These are phyloP conservation scores for Venusia cambrica DNA, from an alignment of 2,888 invertebrate species.

Conservation along the genomic window DNA sequence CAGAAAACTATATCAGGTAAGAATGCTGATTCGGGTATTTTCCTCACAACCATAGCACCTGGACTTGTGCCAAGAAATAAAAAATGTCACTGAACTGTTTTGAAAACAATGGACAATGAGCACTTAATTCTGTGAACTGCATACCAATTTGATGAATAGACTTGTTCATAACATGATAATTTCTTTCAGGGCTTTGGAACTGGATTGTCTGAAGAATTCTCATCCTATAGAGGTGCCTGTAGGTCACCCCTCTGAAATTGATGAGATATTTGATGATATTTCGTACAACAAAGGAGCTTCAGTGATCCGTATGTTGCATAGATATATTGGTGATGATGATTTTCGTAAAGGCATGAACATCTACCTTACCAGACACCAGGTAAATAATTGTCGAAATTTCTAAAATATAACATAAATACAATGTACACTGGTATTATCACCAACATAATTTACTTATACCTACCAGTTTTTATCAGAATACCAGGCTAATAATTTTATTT, in stretches of 20 bases:
- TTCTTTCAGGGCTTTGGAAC: slow-evolving; percentile 85
- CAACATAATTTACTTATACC: no score
- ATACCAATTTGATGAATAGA: slow-evolving; percentile 17
- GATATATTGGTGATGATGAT: slow-evolving; percentile 95
- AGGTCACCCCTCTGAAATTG: slow-evolving; percentile 96
- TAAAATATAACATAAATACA: no score
- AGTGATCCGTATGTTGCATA: slow-evolving; percentile 96
- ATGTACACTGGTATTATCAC: no score
- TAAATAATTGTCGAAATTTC: no score
- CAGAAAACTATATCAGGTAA: slow-evolving; percentile 88
- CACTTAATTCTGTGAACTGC: slow-evolving; percentile 17
- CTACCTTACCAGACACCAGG: slow-evolving; percentile 91
- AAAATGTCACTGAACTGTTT: slow-evolving; percentile 34
- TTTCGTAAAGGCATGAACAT: slow-evolving; percentile 95
- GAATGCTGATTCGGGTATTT: slow-evolving; percentile 4
- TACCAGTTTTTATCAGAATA: no score
- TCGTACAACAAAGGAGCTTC: slow-evolving; percentile 98
- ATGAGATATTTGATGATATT: slow-evolving; percentile 98
- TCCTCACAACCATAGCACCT: slow-evolving; percentile 17
- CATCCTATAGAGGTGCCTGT: slow-evolving; percentile 98
- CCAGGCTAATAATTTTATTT: no score
- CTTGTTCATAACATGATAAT: no score
- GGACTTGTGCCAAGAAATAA: slow-evolving; percentile 36
- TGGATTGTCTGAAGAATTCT: slow-evolving; percentile 94
- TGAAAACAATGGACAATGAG: slow-evolving; percentile 32